A percentile compares a stretch with the other conserved stretches of the same genome.
These are phyloP conservation scores for Tenthredo notha DNA, from an alignment of 2,888 invertebrate species.

Conservation along the genomic window DNA sequence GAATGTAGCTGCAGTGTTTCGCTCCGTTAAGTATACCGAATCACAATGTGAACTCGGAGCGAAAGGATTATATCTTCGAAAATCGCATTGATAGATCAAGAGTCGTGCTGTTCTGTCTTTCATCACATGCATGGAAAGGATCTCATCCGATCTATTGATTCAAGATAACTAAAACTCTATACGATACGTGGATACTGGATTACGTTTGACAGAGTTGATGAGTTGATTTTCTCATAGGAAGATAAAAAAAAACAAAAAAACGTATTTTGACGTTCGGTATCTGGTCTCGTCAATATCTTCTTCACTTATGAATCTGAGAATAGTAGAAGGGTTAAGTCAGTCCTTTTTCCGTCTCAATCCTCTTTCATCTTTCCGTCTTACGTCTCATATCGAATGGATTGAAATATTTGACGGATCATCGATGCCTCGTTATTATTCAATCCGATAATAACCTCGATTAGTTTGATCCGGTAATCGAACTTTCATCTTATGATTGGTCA, in stretches of 20 bases:
- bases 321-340: not conserved
- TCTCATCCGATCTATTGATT: not conserved
- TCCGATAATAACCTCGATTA: constrained; percentile 54
- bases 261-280: constrained; percentile 32
- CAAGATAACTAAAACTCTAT: not conserved
- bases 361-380: constrained; percentile 27
- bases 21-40: not conserved
- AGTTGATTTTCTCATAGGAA: not conserved
- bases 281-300: constrained; percentile 10
- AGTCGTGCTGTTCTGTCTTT: not conserved
- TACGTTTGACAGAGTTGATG: constrained; percentile 22
- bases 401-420: constrained; percentile 53
- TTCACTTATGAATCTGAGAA: not conserved
- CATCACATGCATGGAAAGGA: not conserved
- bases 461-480: constrained; percentile 55
- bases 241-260: no score
- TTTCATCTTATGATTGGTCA: constrained; percentile 38
- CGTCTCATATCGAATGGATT: not conserved
- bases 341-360: not conserved
- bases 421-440: constrained; percentile 52
- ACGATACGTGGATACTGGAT: constrained; percentile 29
- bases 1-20: constrained; percentile 23
- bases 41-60: not conserved
- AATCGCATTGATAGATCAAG: not conserved
- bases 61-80: not conserved